Conservation (phyloP, 92 coral and sea anemone species). For the Palythoa caribaeorum region DNA sequence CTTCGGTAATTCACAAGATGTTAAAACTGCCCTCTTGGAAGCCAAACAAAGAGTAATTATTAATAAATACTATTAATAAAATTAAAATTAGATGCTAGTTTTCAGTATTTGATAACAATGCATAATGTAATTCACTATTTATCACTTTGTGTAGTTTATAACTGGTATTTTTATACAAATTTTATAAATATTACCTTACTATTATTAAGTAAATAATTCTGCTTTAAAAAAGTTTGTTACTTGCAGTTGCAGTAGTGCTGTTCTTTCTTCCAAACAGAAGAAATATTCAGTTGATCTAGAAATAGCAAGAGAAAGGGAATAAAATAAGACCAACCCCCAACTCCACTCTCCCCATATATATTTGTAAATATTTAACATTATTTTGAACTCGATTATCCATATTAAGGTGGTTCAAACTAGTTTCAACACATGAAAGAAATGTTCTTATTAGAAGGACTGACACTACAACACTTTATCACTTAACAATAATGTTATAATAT, state of each 20-base stretch:
- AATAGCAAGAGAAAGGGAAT: no score
- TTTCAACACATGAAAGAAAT: no score
- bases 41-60: slow-evolving; percentile 74
- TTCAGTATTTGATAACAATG: neutral
- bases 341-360: no score
- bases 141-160: neutral
- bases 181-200: neutral
- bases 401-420: no score
- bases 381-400: no score
- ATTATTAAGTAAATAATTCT: neutral
- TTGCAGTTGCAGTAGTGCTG: slow-evolving; percentile 57
- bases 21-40: slow-evolving; percentile 79
- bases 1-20: slow-evolving; percentile 78
- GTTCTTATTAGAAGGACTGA: no score
- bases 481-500: no score
- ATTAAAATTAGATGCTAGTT: neutral
- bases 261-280: neutral
- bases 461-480: no score
- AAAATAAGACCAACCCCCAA: no score
- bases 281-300: neutral
- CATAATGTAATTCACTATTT: neutral
- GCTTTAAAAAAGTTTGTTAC: neutral
- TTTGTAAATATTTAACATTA: no score
- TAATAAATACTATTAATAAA: neutral
- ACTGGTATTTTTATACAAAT: neutral